Conservation (phyloP, 2,797 vertebrate species). For the Ptychadena robeensis region DNA sequence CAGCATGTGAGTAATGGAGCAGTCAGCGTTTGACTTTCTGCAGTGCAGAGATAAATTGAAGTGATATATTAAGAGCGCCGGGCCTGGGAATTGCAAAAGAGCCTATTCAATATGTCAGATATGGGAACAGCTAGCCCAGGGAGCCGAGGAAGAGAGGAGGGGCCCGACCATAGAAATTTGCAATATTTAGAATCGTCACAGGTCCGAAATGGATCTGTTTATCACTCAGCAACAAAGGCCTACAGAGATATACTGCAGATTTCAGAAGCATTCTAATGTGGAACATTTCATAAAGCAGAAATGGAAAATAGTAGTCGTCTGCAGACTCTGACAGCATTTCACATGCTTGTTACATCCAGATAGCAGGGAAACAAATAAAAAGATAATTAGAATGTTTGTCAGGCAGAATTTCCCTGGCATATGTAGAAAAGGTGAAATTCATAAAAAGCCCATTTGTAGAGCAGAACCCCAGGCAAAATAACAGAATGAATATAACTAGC, state of each 20-base stretch:
- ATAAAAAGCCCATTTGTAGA: neutral
- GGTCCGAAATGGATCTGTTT: neutral
- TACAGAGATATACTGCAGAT: neutral
- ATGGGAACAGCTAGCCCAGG: slow-evolving; percentile 19
- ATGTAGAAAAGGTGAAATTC: neutral
- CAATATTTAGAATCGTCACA: neutral
- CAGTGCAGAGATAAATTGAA: slow-evolving; percentile 60
- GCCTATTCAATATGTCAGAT: slow-evolving; percentile 49
- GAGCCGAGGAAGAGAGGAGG: slow-evolving; percentile 12
- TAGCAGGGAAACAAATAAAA: neutral
- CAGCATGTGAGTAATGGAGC: slow-evolving; percentile 60
- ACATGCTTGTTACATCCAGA: too few species aligned
- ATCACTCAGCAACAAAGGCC: neutral
- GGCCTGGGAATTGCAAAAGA: slow-evolving; percentile 42
- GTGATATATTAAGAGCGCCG: slow-evolving; percentile 57
- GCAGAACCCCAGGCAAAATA: neutral
- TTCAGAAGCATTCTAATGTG: neutral
- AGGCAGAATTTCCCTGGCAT: neutral
- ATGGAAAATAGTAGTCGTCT: neutral
- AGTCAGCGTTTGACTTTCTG: slow-evolving; percentile 60
- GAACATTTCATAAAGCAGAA: neutral
- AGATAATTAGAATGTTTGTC: neutral
- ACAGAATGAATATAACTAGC: neutral
- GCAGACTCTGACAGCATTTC: neutral
- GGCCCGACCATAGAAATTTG: neutral